Evolutionary conservation across 2,888 invertebrate species (phyloP), one percentile per base, ranked within the genome.

Genomic region (Meandrusa payeni): DNA sequence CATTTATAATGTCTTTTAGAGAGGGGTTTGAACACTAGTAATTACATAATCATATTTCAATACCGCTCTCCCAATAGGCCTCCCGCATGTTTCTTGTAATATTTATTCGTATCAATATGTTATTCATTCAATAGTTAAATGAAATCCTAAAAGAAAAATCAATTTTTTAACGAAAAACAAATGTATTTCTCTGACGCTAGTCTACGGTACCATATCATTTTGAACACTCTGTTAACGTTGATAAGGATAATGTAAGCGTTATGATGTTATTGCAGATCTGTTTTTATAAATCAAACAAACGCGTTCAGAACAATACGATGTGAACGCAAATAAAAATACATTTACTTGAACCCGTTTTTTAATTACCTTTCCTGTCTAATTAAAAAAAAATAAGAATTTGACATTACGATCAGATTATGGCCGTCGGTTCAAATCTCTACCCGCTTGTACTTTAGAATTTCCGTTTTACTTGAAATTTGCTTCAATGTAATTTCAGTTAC

Each of bases 141-240:
- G 28, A 29, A 24, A 19, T 32, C 32, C 32, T 22, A 2, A 39
- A 32, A 13, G 5, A 26, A 15, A 19, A 38, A 9, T 15, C 10
- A 24, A 43, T 11, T 9, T n/a, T n/a, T n/a, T n/a, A n/a, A n/a
- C n/a, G n/a, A n/a, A n/a, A 36, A 23, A 17, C 13, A 20, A 32
- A 39, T 45, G 28, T 45, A 34, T 55, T 56, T 59, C 48, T 61
- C 61, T 56, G 55, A 63, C 66, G 76, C 76, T 83, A 85, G 80
- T 83, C 76, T 76, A 81, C 76, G 75, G n/a, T 78, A 83, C 79
- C 86, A 87, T 87, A 87, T 86, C 86, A 85, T 87, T 85, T 83
- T 78, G 64, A 69, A 69, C 55, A 60, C 79, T 82, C 66, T 74
- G 80, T 83, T 83, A 76, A 54, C 61, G 59, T 64, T 67, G 57